Evolutionary conservation across 2,797 vertebrate species (phyloP).

Genomic region (Phrynocephalus guinanensis): DNA sequence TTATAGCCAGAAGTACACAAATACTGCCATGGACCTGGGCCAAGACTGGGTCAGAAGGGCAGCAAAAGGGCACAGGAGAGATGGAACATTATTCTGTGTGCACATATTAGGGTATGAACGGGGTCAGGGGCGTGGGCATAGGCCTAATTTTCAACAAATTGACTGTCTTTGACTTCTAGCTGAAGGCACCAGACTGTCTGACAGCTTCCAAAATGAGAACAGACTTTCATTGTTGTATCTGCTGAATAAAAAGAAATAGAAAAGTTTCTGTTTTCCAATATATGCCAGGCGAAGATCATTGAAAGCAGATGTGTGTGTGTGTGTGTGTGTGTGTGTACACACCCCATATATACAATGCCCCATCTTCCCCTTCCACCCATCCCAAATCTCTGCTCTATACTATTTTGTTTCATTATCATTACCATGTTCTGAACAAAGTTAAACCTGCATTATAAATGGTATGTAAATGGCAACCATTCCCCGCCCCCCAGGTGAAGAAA

Average conservation of each 20-base stretch:
- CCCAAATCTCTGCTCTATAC: constrained; percentile 12
- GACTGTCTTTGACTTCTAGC: neutral
- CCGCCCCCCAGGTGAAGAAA: constrained; percentile 64
- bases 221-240: neutral
- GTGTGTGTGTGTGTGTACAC: too few relatives aligned
- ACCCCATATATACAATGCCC: neutral
- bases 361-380: neutral
- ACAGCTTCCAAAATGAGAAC: neutral
- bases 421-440: constrained; percentile 50
- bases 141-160: neutral
- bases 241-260: neutral
- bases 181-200: neutral
- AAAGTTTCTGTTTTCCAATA: neutral
- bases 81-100: too few relatives aligned
- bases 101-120: too few relatives aligned
- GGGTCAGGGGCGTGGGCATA: too few relatives aligned
- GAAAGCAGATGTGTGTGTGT: constrained; percentile 5
- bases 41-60: too few relatives aligned
- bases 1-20: too few relatives aligned
- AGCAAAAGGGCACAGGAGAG: too few relatives aligned
- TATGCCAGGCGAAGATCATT: neutral
- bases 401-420: constrained; percentile 42
- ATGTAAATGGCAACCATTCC: constrained; percentile 66
- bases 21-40: too few relatives aligned
- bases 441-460: constrained; percentile 54